These are phyloP conservation scores for Shinisaurus crocodilurus DNA, from an alignment of 2,113 vertebrate species.

Conservation along the genomic window DNA sequence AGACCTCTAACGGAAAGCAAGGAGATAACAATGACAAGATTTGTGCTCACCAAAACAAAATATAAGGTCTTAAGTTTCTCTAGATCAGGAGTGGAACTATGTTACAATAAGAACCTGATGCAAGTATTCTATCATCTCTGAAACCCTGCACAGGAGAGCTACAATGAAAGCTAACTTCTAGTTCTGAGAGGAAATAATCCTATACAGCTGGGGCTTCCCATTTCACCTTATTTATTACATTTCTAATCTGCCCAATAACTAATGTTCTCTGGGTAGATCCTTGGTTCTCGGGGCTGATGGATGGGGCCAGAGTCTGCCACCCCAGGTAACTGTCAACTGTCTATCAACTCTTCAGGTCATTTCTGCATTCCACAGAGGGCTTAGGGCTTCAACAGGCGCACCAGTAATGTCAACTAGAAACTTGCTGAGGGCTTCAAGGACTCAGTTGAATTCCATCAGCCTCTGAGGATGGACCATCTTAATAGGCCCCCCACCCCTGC, in stretches of 20 bases:
- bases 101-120: not conserved
- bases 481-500: not conserved
- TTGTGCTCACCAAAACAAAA: not conserved
- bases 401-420: not conserved
- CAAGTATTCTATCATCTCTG: not conserved
- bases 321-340: no score
- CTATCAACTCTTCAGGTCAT: not conserved
- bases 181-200: not conserved
- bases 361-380: not conserved
- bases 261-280: no score
- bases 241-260: no score
- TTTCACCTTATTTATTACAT: no score
- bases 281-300: not conserved
- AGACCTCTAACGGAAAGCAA: not conserved
- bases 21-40: not conserved
- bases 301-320: no score
- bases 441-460: not conserved
- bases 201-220: no score
- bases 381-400: not conserved
- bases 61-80: not conserved
- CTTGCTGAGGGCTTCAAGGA: not conserved
- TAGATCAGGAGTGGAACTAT: not conserved
- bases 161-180: not conserved
- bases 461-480: not conserved
- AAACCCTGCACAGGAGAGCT: not conserved